Evolutionary conservation across 1,140 invertebrate species (phyloP), one percentile per base, ranked within the genome.

Genomic region (Bombus pyrosoma): DNA sequence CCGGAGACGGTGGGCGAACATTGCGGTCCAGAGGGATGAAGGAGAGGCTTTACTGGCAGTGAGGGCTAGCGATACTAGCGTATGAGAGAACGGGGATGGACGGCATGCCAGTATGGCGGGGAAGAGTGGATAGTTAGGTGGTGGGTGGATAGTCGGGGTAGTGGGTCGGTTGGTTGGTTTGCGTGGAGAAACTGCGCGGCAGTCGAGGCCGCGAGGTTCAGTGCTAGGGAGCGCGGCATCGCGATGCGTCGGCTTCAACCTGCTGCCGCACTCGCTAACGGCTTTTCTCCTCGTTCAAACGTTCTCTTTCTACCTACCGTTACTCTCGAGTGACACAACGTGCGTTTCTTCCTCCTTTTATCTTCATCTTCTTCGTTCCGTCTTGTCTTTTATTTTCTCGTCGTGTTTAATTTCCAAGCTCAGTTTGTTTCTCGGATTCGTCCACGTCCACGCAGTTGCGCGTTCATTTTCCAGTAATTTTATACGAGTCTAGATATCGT

Each of bases 111-210:
- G 53, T 62, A 76, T 57, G 39, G 87, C 80, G 83, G 57, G 18
- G 68, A 62, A 75, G 41, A 81, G 39, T 43, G 59, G 85, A 85
- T 83, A 86, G 88, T 82, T 86, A 90, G 89, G 83, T 86, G 91
- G 88, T 91, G 91, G 90, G 91, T 90, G 89, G 84, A 87, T 87
- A 79, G 83, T 74, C 89, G 91, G 88, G 91, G 91, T 92, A 92
- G 91, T 93, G 92, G 92, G 90, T 91, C 88, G 91, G 91, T 91
- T 59, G 90, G 90, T 87, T 83, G 90, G 92, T 93, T 94, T 94
- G 94, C 94, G 93, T 94, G 92, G 92, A 92, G 89, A 87, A 91
- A 91, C 91, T 95, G 95, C 94, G 94, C 94, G 92, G 86, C 92
- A 92, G 92, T 91, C 92, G 93, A 94, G 93, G 92, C 92, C 92